Base-by-base conservation (phyloP, 1,140 invertebrate genomes). In the Nasonia longicornis region DNA sequence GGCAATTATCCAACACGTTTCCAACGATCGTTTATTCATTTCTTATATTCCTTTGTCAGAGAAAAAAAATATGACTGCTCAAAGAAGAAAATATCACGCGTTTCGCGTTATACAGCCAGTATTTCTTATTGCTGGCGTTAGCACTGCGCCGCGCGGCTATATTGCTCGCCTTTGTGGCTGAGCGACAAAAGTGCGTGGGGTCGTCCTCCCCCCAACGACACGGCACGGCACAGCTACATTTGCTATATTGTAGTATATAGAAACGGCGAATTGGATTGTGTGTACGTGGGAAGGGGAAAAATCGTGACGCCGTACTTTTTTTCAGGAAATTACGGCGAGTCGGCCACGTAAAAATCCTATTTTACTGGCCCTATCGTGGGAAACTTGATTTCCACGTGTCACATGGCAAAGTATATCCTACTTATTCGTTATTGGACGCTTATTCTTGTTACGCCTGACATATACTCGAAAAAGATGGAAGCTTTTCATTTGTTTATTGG, bases 271-370 rank as follows among this genome's bases (percentile, higher is more conserved):
- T 77, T 48, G 22, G 76, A 48, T 77, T 48, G 42, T 77, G 64
- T 48, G 35, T 76, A 42, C n/a, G 74, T 77, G 10, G 64, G n/a
- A 7, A 8, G 66, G 16, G 38, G 31, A 48, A 31, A 77, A 69
- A 48, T 67, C 64, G 76, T 69, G 42, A 67, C 64, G 22, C 38
- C 42, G 42, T 48, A 42, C 42, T 48, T 78, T 58, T 77, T 78
- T 70, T 45, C 67, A 48, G 76, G 26, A 78, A 78, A 78, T 78
- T 78, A 78, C 45, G 26, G 14, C 29, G 12, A 42, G n/a, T 31
- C 48, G 6, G 11, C 22, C 26, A 20, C 45, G 14, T 52, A n/a
- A 52, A 69, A 58, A 42, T 52, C 16, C 8, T 67, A 42, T 26
- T 45, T 78, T 70, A 48, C 22, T 45, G 16, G n/a, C 22, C 69